Percentiles rank a stretch among this genome's conserved stretches.
phyloP scores from a whole-genome alignment of 2,888 invertebrate species.

The Hypolimnas misippus region DNA sequence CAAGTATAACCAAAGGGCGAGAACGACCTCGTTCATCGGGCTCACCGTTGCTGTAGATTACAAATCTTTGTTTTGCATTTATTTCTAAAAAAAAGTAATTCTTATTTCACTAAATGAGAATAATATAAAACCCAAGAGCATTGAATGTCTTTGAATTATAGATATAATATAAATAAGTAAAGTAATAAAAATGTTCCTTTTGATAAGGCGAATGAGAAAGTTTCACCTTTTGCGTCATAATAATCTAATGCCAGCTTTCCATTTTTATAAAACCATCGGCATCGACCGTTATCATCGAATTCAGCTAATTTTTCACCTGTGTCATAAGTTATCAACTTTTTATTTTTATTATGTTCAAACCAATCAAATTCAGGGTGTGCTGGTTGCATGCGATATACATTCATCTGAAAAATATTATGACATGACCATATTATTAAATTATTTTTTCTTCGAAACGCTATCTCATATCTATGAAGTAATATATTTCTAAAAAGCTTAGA shows the following conservation, averaged over 20 bases:
- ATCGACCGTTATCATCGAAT: slow-evolving; percentile 68
- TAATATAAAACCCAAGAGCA: too few species aligned
- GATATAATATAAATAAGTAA: too few species aligned
- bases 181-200: too few species aligned
- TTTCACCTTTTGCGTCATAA: slow-evolving; percentile 76
- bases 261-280: slow-evolving; percentile 70
- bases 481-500: too few species aligned
- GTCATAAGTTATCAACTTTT: slow-evolving; percentile 63
- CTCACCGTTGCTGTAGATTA: slow-evolving; percentile 71
- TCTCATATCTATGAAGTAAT: too few species aligned
- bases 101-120: too few species aligned
- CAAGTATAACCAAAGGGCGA: slow-evolving; percentile 67
- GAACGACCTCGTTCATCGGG: slow-evolving; percentile 66
- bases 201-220: too few species aligned
- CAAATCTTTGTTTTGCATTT: slow-evolving; percentile 71
- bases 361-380: slow-evolving; percentile 75
- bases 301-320: slow-evolving; percentile 70
- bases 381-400: slow-evolving; percentile 76
- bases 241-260: slow-evolving; percentile 71
- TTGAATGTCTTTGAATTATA: too few species aligned
- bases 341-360: slow-evolving; percentile 72
- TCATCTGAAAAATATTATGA: slow-evolving; percentile 70
- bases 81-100: slow-evolving; percentile 53
- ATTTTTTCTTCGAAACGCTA: too few species aligned
- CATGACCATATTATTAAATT: too few species aligned